Conservation (phyloP, 2,113 vertebrate genomes). For the Steatornis caripensis region DNA sequence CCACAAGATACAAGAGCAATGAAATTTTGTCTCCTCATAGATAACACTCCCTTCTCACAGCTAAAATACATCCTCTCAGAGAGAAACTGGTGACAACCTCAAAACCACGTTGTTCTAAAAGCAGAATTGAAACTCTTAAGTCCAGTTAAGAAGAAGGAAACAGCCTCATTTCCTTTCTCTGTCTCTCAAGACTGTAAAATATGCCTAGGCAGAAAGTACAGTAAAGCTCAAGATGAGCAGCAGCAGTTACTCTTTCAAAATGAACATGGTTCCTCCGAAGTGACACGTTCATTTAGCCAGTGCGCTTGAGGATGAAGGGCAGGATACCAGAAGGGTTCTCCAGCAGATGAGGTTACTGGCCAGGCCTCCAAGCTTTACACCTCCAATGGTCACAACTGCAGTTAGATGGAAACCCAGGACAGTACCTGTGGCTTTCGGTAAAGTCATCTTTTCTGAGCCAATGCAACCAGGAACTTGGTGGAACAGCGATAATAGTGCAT, state of each 20-base stretch:
- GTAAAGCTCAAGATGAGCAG: neutral
- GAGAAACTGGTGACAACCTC: neutral
- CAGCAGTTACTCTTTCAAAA: neutral
- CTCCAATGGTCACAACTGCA: neutral
- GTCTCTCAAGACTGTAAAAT: neutral
- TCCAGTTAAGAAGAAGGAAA: constrained; percentile 12
- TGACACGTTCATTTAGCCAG: neutral
- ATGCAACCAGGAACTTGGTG: neutral
- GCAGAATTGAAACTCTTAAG: constrained; percentile 27
- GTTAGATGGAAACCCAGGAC: neutral
- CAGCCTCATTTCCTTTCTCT: neutral
- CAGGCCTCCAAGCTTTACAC: neutral
- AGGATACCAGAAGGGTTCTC: neutral
- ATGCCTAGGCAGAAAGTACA: constrained; percentile 28
- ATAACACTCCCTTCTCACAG: neutral
- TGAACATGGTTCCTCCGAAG: neutral
- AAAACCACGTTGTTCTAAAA: neutral
- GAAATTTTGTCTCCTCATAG: neutral
- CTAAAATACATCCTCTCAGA: neutral
- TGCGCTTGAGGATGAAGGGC: neutral
- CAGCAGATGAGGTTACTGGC: neutral
- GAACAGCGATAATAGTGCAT: rapidly evolving
- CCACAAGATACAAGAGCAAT: neutral
- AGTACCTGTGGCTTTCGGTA: neutral
- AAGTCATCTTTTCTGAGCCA: neutral